Evolutionary conservation across 1,140 invertebrate genomes (phyloP).

Genomic region (Sycophila sp.): DNA sequence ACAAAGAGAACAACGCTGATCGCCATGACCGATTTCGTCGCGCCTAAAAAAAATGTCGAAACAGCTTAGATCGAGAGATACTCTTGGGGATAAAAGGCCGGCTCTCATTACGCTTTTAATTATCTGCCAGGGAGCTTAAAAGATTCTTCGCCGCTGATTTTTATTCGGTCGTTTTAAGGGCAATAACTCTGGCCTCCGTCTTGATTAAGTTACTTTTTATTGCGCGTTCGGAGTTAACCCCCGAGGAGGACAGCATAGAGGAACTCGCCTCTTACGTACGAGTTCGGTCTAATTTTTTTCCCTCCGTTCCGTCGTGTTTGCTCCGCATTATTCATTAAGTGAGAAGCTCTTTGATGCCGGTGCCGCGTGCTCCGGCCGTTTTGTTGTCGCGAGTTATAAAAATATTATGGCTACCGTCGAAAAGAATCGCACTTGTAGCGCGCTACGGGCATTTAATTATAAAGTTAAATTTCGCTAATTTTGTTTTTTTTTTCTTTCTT

Average conservation of each 20-base stretch:
- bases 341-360: conserved; percentile 8
- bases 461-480: conserved; percentile 37
- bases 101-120: conserved; percentile 30
- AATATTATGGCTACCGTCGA: conserved; percentile 20
- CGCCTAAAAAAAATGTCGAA: too few species aligned
- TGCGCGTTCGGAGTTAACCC: conserved; percentile 16
- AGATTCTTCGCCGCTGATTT: conserved; percentile 27
- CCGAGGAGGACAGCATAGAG: neutral
- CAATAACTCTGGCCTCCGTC: conserved; percentile 24
- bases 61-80: conserved; percentile 6
- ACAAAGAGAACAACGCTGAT: too few species aligned
- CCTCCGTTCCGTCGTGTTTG: conserved; percentile 1
- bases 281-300: conserved; percentile 24
- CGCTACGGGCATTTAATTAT: conserved; percentile 33
- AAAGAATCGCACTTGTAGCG: conserved; percentile 9
- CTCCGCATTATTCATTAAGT: conserved; percentile 33
- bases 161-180: conserved; percentile 32
- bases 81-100: conserved; percentile 36
- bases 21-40: too few species aligned
- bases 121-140: neutral
- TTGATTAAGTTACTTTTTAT: conserved; percentile 38
- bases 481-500: conserved; percentile 24
- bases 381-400: conserved; percentile 30
- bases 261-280: neutral
- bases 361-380: neutral